Base-by-base conservation (phyloP, 2,797 vertebrate species). In the Zalophus californianus region DNA sequence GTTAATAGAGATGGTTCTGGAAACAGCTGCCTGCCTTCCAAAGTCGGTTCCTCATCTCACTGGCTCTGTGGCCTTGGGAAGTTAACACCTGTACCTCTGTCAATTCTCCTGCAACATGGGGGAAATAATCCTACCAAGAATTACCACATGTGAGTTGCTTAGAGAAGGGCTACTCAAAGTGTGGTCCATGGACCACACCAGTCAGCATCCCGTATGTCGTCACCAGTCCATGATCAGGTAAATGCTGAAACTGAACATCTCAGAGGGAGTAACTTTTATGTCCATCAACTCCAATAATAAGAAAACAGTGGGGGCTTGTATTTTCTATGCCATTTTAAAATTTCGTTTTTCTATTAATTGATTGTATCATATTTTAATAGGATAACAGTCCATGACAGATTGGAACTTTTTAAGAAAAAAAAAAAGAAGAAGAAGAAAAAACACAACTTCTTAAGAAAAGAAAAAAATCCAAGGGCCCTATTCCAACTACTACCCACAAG, bases 271-370 rank as follows among this genome's bases (percentile, higher is more conserved):
- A 50, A 68, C 25, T 18, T 18, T 73, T 48, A 41, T 58, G 13
- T 12, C 44, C 54, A 48, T 0, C 66, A 4, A 64, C 21, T 68
- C 27, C 13, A 56, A 80, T 56, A 29, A 72, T 58, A 84, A 73
- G 72, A 62, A 68, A 68, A 93, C 7, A 48, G 32, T 54, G 9
- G 14, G 14, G 27, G 4, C 29, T 88, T 72, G 5, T 48, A 29
- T 50, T 88, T 60, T 93, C 58, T 88, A n/a, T 70, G 32, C n/a
- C 50, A 94, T 60, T 91, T 85, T 52, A 96, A 52, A 86, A 35
- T 60, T 88, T 60, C 10, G 70, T 88, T 58, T 92, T 73, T 85
- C 56, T 62, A 11, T 68, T 85, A 27, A 83, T 32, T 41, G 29
- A 29, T 27, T 84, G 91, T 41, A 78, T 78, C 35, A 58, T 8